A percentile compares a stretch with the other conserved stretches of the same genome.
phyloP scores from a whole-genome alignment of 2,888 invertebrate genomes.

The Notodonta dromedarius region DNA sequence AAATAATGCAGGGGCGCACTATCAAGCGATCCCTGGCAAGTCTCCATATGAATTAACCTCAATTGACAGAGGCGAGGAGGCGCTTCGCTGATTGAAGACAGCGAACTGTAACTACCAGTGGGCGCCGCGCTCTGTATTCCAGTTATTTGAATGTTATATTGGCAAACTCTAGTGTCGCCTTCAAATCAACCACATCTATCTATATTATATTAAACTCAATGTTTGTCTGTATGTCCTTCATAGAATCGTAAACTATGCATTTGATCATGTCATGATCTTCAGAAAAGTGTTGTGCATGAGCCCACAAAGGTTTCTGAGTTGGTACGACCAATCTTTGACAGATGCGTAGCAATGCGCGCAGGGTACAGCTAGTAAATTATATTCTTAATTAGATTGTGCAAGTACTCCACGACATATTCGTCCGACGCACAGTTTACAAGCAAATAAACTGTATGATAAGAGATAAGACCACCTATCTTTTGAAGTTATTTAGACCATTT shows the following conservation, averaged over 20 bases:
- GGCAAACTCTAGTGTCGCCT: conserved; percentile 19
- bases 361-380: too few relatives aligned
- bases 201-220: too few relatives aligned
- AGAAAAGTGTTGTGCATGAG: too few relatives aligned
- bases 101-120: conserved; percentile 63
- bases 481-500: conserved; percentile 29
- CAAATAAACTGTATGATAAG: conserved; percentile 33
- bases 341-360: too few relatives aligned
- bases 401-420: conserved; percentile 1
- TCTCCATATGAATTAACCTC: conserved; percentile 82
- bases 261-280: too few relatives aligned
- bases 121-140: conserved; percentile 57
- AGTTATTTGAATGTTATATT: conserved; percentile 57
- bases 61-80: conserved; percentile 80
- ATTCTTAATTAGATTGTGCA: not conserved
- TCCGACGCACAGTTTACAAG: conserved; percentile 21
- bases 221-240: too few relatives aligned
- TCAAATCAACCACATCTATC: not conserved
- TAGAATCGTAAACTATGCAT: too few relatives aligned
- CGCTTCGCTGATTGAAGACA: conserved; percentile 81
- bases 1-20: conserved; percentile 76
- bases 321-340: too few relatives aligned
- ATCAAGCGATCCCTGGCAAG: conserved; percentile 76
- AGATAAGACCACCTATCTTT: conserved; percentile 23
- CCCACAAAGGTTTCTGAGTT: too few relatives aligned